Evolutionary conservation across 2,113 vertebrate species (phyloP), one percentile per base, ranked within the genome.

Genomic region (Psammodynastes pulverulentus): DNA sequence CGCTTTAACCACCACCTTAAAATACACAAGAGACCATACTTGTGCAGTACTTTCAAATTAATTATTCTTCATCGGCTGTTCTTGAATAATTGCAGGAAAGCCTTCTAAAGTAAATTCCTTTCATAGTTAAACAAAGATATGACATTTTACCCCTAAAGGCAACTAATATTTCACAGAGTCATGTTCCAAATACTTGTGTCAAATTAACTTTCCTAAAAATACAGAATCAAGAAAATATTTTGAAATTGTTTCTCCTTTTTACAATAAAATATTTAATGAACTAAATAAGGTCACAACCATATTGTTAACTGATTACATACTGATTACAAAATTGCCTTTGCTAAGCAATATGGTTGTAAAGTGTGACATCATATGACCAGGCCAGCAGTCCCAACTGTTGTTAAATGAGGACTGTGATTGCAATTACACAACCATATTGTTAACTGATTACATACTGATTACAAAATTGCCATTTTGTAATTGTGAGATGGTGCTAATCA

Each of bases 41-140:
- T 67, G 52, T 72, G 34, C 39, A 92, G 1, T 84, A 94, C 48
- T 94, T 95, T 94, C 29, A 84, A 92, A 34, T 89, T 89, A 93
- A 93, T 93, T 93, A 93, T 95, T 95, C 10, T 43, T 93, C 58
- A 48, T 52, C 89, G 84, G 48, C 92, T 94, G 86, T 29, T 86
- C 52, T 91, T 94, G 52, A 93, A 46, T 92, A 92, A 92, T 89
- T 91, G 92, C 58, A 91, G 39, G n/a, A 1, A 90, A 90, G 29
- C 43, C 17, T 8, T 93, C 49, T 45, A 92, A 93, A 95, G 58
- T 3, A 88, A 39, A 93, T 3, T 4, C 4, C 3, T 1, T 9
- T 92, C 93, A 90, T 86, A 92, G 12, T 89, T 87, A 39, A 92
- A 2, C 46, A 26, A 51, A 62, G 23, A 52, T 62, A 86, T n/a